Evolutionary conservation across 2,113 vertebrate species (phyloP), one percentile per base, ranked within the genome.

Genomic region (Tursiops truncatus): DNA sequence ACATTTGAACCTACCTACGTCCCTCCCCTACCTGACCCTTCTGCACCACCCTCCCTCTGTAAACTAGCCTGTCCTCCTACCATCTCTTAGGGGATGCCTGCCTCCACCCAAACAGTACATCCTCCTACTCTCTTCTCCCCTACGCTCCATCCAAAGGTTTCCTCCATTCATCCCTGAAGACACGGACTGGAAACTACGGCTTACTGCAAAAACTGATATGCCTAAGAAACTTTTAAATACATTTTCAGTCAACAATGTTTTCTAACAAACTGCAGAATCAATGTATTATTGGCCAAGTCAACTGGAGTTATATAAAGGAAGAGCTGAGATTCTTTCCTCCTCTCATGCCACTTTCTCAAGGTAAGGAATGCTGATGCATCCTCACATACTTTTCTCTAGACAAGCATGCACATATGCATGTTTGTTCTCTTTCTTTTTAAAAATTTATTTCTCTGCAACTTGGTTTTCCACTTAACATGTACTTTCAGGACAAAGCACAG

Each of bases 381-480:
- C 18, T 76, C 1, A 28, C 8, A 41, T 0, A 44, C 8, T 3
- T 25, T 44, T 80, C 31, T 89, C 81, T 67, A 76, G 50, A 77
- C 31, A 89, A 63, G 36, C 23, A 58, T 41, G 47, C 7, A 80
- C 5, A 23, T 17, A 28, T 1, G 6, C 38, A 58, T 2, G 44
- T 67, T 83, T 26, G 21, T 71, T 71, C 62, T 26, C 36, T 67
- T 82, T 41, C 33, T 21, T 82, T 67, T 63, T 44, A 31, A 67
- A 92, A 70, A 67, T 60, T 15, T 60, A 86, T 80, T 77, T 95
- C 44, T 96, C 87, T 36, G 38, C 14, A 68, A 71, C 10, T 63
- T 90, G 36, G 36, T 90, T 97, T 95, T 96, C 76, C 7, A 84
- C 14, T 81, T 93, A 81, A 92, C 2, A 79, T 71, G 65, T 47